A percentile compares a stretch with the other conserved stretches of the same genome.
phyloP scores from a whole-genome alignment of 2,888 invertebrate species.

The Stictocephala bisonia region DNA sequence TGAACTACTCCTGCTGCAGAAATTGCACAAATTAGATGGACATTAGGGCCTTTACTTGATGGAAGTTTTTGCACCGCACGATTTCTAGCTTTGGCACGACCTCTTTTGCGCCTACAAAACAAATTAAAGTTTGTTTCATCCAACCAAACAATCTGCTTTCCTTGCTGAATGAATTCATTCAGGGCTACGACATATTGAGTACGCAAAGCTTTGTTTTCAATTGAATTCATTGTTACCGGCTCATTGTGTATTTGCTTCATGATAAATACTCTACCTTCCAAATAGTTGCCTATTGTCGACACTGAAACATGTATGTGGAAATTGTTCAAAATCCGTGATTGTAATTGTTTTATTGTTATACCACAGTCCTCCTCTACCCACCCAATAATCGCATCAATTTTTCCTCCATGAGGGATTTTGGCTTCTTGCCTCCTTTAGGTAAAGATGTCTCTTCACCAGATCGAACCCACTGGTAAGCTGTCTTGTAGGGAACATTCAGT shows the following conservation, averaged over 20 bases:
- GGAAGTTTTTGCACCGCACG: not conserved
- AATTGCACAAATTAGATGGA: constrained; percentile 22
- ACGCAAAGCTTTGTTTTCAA: not conserved
- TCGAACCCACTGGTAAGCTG: not conserved
- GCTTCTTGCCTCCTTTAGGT: not conserved
- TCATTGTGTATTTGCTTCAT: not conserved
- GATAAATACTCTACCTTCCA: constrained; percentile 7
- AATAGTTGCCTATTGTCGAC: constrained; percentile 3
- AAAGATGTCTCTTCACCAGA: not conserved
- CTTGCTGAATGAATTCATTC: not conserved
- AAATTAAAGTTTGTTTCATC: constrained; percentile 19
- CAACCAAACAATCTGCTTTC: constrained; percentile 4
- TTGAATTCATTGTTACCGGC: constrained; percentile 2
- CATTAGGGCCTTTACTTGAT: constrained; percentile 19
- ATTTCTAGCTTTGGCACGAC: not conserved
- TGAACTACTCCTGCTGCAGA: constrained; percentile 2
- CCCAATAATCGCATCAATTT: constrained; percentile 1
- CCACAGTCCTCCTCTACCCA: not conserved
- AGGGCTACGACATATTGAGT: not conserved
- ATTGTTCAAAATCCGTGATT: too few relatives aligned
- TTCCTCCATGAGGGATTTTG: not conserved
- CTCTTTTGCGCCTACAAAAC: constrained; percentile 6
- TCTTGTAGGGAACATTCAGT: constrained; percentile 18
- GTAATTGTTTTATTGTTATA: not conserved
- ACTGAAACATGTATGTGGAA: too few relatives aligned